Conservation (phyloP, 2,113 vertebrate species). For the Sylvia atricapilla region DNA sequence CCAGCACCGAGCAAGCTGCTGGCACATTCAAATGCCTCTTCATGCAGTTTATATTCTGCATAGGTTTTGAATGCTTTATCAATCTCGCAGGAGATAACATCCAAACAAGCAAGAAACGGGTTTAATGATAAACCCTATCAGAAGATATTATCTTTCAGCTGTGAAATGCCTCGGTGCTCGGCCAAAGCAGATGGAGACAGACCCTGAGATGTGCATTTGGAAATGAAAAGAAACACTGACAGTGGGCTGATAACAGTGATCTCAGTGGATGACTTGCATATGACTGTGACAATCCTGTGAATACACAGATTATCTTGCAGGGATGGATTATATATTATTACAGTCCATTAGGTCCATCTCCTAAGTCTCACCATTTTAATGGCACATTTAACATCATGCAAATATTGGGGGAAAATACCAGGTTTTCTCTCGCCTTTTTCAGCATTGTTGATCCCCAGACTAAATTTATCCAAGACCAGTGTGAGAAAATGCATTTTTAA, state of each 20-base stretch:
- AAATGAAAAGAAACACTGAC: slow-evolving; percentile 21
- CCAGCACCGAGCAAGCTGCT: background rate
- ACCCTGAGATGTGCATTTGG: slow-evolving; percentile 17
- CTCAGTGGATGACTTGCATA: background rate
- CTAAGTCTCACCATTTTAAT: background rate
- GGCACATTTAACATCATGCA: background rate
- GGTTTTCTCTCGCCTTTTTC: background rate
- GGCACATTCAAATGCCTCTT: slow-evolving; percentile 32
- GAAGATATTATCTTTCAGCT: slow-evolving; percentile 30
- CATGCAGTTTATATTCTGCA: slow-evolving; percentile 35
- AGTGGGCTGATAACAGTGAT: background rate
- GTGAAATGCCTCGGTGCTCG: slow-evolving; percentile 9
- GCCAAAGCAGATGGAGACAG: slow-evolving; percentile 45
- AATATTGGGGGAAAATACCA: background rate
- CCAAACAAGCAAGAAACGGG: slow-evolving; percentile 43
- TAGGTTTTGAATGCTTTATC: slow-evolving; percentile 57
- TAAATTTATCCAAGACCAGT: background rate
- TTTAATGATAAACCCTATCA: slow-evolving; percentile 44
- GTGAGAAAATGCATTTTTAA: background rate
- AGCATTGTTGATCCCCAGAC: background rate
- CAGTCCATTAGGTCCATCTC: background rate
- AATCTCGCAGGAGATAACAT: slow-evolving; percentile 18
- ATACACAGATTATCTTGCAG: background rate
- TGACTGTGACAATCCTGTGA: background rate
- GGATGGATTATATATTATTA: background rate